Evolutionary conservation across 2,888 invertebrate species (phyloP), one percentile per base, ranked within the genome.

Genomic region (Aleiodes leptofemur): DNA sequence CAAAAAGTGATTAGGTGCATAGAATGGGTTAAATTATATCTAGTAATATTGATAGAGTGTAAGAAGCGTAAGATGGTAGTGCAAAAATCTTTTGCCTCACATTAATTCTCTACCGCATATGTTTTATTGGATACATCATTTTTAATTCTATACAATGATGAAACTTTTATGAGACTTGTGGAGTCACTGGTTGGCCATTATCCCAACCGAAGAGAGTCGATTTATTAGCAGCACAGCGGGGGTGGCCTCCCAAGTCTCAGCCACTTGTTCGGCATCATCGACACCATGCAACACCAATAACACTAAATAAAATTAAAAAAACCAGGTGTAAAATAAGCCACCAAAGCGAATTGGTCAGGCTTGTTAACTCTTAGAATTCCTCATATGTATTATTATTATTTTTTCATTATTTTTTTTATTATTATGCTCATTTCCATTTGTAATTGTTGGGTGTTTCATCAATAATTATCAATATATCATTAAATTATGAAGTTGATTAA

Each of bases 191-290:
- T 82, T 85, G 84, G 85, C 87, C 86, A 89, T 89, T 89, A 89
- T 87, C 86, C 84, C 84, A 81, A 83, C 84, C 81, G 85, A 31
- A 87, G 86, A 87, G 86, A 87, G 86, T 88, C 84, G 86, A 87
- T 88, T 88, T 88, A 89, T 89, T 88, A 88, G 87, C 85, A 86
- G 86, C 88, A 80, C 88, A 89, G 88, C 88, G 89, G 89, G 89
- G 88, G 87, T 87, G 87, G 88, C 84, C 85, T 81, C 82, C 82
- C 83, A 81, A 66, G 51, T 50, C 50, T 59, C 69, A 13, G 34
- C 81, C 82, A 84, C 84, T 86, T 86, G 86, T 50, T 69, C 50
- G 43, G 16, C 82, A 83, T 84, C 84, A 87, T 86, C 87, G 86
- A 86, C 86, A 86, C 86, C 86, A 82, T 76, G 80, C 82, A 77